Evolutionary conservation across 2,888 invertebrate genomes (phyloP), one percentile per base, ranked within the genome.

Genomic region (Xestia c-nigrum): DNA sequence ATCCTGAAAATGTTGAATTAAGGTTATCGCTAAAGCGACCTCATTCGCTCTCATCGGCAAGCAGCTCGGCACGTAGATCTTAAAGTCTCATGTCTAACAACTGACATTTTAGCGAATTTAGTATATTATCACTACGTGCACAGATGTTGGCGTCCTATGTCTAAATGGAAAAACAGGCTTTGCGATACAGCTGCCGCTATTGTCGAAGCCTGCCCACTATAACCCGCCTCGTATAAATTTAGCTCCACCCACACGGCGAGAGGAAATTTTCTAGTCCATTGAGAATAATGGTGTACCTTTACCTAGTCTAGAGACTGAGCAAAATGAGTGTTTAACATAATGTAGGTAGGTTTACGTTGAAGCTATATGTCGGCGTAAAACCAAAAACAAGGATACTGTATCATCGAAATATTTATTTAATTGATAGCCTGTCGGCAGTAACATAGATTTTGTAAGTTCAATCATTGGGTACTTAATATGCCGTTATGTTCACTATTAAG

Each of bases 171-270:
- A 77, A 79, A 81, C 74, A 83, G 81, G 80, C 79, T 88, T 72
- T 67, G 57, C 31, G 38, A 87, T 81, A 86, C 76, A 83, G 74
- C 79, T 73, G 81, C 81, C 72, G 69, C 85, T 83, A 85, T 80
- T 84, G 84, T 86, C 81, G 66, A 78, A 86, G 84, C 79, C 80
- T 82, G 74, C 88, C 89, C 85, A 88, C 89, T 73, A 78, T 70
- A 78, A 77, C 82, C 80, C 81, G 77, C 83, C 79, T 79, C 67
- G 85, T 87, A 87, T 91, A 93, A 90, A 93, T 91, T 89, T 93
- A 94, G 91, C 91, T 84, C 92, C 91, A 89, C 92, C 92, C 91
- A 93, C 91, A 93, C 93, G 83, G 74, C 68, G 80, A 84, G 86
- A 81, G 84, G 77, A 82, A 86, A 89, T 90, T 91, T 92, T 92